These are phyloP conservation scores for Parasteatoda tepidariorum DNA, from an alignment of 1,140 invertebrate species.

Conservation along the genomic window DNA sequence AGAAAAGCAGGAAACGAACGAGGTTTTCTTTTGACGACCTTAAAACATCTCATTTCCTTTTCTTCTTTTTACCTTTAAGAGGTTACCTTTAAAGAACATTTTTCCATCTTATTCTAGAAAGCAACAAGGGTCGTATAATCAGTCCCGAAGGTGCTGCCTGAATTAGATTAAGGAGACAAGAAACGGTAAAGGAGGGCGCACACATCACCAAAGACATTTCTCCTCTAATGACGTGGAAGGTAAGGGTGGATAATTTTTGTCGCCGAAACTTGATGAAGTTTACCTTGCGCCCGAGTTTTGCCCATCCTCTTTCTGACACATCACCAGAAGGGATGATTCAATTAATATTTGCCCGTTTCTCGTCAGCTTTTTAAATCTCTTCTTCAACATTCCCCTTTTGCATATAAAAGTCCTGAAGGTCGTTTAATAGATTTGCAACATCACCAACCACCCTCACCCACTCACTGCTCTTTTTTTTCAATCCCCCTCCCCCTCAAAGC, in stretches of 20 bases:
- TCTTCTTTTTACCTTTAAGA: background rate
- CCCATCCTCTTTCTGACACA: background rate
- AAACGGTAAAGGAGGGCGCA: background rate
- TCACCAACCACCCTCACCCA: background rate
- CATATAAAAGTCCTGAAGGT: constrained; percentile 28
- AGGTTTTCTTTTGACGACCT: constrained; percentile 7
- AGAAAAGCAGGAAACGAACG: background rate
- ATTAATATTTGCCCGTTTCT: constrained; percentile 44
- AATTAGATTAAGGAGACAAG: constrained; percentile 39
- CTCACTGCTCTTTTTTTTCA: background rate
- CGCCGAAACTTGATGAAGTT: constrained; percentile 57
- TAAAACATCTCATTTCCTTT: constrained; percentile 50
- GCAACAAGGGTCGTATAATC: constrained; percentile 23
- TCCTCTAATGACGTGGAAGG: constrained; percentile 47
- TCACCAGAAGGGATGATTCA: constrained; percentile 20
- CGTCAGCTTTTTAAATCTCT: constrained; percentile 48
- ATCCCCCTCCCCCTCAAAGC: background rate
- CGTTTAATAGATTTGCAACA: constrained; percentile 53
- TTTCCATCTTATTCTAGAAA: constrained; percentile 17
- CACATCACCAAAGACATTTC: background rate
- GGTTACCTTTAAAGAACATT: constrained; percentile 4
- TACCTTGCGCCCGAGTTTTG: constrained; percentile 32
- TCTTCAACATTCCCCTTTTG: constrained; percentile 15
- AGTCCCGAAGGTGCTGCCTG: constrained; percentile 41
- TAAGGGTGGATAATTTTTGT: constrained; percentile 54